These are phyloP conservation scores for Nycticebus coucang DNA, from an alignment of 2,113 vertebrate species.

Conservation along the genomic window DNA sequence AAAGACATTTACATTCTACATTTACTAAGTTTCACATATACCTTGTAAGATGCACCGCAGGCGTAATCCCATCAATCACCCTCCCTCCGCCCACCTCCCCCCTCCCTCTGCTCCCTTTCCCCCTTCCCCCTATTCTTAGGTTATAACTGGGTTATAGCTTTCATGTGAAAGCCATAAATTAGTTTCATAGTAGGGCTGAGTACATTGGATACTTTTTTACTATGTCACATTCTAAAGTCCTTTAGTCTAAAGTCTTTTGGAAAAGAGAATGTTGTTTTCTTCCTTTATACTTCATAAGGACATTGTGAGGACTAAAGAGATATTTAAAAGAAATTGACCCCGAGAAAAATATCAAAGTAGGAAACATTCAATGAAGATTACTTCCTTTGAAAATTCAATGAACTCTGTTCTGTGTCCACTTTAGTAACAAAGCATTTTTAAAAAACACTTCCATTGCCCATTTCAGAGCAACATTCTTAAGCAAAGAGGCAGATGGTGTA, in stretches of 20 bases:
- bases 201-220: no score
- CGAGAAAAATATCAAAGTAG: not conserved
- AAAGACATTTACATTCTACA: no score
- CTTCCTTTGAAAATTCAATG: conserved; percentile 30
- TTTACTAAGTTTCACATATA: no score
- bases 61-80: no score
- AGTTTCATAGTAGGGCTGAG: no score
- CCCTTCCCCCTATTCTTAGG: no score
- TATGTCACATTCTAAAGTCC: not conserved
- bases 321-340: not conserved
- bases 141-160: no score
- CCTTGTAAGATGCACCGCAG: no score
- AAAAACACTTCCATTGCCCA: not conserved
- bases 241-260: not conserved
- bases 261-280: not conserved
- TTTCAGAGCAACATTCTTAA: not conserved
- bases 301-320: not conserved
- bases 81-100: no score
- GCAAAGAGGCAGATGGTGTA: not conserved
- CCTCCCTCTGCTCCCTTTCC: no score
- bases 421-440: not conserved
- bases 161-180: no score
- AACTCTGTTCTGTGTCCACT: not conserved
- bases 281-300: not conserved
- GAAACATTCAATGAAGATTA: not conserved